A percentile compares a stretch with the other conserved stretches of the same genome.
Evolutionary conservation across 2,797 vertebrate genomes (phyloP).

Genomic region (Sitta carolinensis): DNA sequence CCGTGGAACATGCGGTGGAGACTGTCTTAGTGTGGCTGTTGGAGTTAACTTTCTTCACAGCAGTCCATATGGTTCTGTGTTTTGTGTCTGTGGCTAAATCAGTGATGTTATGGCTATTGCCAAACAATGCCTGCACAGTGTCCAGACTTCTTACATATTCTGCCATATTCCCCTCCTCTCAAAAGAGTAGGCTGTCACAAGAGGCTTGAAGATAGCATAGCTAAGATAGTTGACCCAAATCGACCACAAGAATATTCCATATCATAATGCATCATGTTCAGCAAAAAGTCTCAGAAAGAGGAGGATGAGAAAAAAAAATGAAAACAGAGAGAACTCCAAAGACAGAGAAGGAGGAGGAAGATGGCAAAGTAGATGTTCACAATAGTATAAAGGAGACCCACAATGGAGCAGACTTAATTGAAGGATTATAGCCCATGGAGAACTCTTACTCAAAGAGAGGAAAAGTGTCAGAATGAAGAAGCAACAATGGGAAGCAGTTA

Average conservation of each 20-base stretch:
- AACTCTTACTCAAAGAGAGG: background rate
- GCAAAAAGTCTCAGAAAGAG: background rate
- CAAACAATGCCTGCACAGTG: background rate
- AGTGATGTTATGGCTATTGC: background rate
- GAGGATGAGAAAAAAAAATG: accelerated
- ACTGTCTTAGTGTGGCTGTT: too few relatives aligned
- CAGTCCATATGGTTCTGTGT: background rate
- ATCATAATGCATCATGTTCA: background rate
- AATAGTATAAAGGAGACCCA: background rate
- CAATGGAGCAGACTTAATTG: background rate
- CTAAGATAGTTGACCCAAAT: accelerated
- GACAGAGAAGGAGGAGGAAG: background rate
- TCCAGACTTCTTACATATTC: background rate
- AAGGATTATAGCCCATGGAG: background rate
- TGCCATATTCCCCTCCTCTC: background rate
- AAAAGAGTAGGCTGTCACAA: background rate
- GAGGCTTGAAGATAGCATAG: background rate
- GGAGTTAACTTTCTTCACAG: background rate
- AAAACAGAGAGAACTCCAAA: background rate
- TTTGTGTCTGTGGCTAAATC: background rate
- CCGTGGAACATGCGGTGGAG: background rate
- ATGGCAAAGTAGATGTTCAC: background rate
- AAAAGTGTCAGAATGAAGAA: background rate
- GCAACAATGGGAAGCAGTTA: background rate
- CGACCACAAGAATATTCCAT: background rate